Conservation (phyloP, 2,113 vertebrate genomes). For the Oreochromis spilurus region DNA sequence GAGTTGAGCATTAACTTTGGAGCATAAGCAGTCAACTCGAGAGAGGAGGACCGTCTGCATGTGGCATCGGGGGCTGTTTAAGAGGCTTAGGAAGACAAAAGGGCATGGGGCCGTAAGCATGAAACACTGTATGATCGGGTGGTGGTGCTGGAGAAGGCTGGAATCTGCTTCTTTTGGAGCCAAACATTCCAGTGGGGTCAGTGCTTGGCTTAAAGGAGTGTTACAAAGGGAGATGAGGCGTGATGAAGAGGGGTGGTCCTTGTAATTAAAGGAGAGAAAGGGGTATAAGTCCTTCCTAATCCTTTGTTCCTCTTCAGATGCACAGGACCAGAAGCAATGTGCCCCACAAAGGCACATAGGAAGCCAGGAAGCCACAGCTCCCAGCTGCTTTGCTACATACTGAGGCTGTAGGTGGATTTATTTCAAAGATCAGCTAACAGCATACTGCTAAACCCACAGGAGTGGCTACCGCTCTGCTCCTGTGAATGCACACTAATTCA, state of each 20-base stretch:
- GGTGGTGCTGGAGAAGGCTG: background rate
- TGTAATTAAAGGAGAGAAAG: slow-evolving; percentile 59
- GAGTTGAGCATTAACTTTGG: background rate
- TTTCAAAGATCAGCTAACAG: background rate
- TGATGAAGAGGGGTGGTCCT: slow-evolving; percentile 59
- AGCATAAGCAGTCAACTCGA: background rate
- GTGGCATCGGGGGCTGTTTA: slow-evolving; percentile 19
- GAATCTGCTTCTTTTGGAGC: slow-evolving; percentile 31
- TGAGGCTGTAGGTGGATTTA: background rate
- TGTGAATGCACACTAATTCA: background rate
- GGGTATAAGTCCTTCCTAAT: slow-evolving; percentile 51
- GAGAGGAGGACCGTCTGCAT: background rate
- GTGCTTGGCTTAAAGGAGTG: slow-evolving; percentile 18
- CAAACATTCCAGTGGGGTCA: slow-evolving; percentile 55
- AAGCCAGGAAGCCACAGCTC: slow-evolving; percentile 45
- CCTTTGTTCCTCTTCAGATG: slow-evolving; percentile 66
- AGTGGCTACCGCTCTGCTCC: background rate
- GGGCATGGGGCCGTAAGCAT: background rate
- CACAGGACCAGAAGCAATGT: slow-evolving; percentile 56
- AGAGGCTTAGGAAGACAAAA: slow-evolving; percentile 53
- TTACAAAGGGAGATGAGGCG: slow-evolving; percentile 55
- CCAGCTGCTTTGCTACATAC: background rate
- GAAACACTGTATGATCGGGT: slow-evolving; percentile 30
- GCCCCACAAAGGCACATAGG: slow-evolving; percentile 36
- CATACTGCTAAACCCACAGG: background rate